Conservation (phyloP, 1,140 invertebrate genomes). For the Drosophila bipectinata region DNA sequence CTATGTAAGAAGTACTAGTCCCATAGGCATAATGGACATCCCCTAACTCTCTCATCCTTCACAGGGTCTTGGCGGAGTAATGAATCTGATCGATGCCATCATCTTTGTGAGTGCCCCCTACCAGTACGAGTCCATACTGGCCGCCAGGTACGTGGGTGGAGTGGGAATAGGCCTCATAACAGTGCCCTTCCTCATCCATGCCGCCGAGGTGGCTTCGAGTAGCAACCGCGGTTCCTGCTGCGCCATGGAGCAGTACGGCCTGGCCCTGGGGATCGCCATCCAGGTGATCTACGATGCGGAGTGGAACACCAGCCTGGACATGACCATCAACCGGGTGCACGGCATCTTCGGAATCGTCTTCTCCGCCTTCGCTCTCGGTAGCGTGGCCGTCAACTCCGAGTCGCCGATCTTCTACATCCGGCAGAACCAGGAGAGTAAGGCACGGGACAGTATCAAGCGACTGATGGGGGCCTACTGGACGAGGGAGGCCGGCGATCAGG, state of each 20-base stretch:
- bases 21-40: accelerated
- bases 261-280: conserved; percentile 58
- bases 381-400: conserved; percentile 33
- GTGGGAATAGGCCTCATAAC: conserved; percentile 65
- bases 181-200: conserved; percentile 61
- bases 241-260: conserved; percentile 58
- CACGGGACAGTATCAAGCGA: conserved; percentile 24
- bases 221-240: conserved; percentile 52
- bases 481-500: conserved; percentile 16
- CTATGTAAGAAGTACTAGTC: conserved; percentile 50
- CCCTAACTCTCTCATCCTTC: background rate
- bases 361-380: conserved; percentile 20
- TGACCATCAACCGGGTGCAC: conserved; percentile 51
- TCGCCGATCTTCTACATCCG: conserved; percentile 65
- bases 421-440: conserved; percentile 58
- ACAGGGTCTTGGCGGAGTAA: conserved; percentile 46
- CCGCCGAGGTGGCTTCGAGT: conserved; percentile 55
- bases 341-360: conserved; percentile 69
- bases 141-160: conserved; percentile 69
- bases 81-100: conserved; percentile 63
- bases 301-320: conserved; percentile 23
- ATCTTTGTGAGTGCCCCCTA: conserved; percentile 59
- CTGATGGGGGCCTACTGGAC: conserved; percentile 19
- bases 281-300: conserved; percentile 60
- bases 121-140: conserved; percentile 52